phyloP scores from a whole-genome alignment of 2,113 vertebrate species.

The Amphiprion ocellaris region DNA sequence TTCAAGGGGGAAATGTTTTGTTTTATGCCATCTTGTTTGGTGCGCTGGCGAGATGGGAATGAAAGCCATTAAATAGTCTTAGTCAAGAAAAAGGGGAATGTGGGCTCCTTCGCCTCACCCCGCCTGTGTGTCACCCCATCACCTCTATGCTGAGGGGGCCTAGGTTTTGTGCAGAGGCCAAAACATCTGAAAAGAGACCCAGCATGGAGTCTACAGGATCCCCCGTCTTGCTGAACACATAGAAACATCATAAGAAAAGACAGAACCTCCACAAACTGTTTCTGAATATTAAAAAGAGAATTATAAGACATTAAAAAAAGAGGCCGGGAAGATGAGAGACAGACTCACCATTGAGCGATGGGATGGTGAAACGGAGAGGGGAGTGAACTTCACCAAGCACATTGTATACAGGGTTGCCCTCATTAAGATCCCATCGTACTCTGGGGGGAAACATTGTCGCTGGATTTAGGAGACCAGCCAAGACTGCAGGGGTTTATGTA shows the following conservation, averaged over 20 bases:
- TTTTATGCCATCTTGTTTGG: constrained; percentile 77
- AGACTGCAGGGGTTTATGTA: constrained; percentile 63
- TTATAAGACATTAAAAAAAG: constrained; percentile 46
- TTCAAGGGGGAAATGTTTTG: constrained; percentile 73
- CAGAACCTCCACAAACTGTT: constrained; percentile 72
- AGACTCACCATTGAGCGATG: constrained; percentile 58
- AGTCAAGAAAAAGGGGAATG: constrained; percentile 69
- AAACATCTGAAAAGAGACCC: constrained; percentile 75
- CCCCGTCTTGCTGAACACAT: constrained; percentile 58
- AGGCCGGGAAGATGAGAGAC: constrained; percentile 64
- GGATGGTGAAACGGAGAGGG: constrained; percentile 54
- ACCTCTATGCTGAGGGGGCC: constrained; percentile 69
- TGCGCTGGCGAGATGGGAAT: constrained; percentile 67
- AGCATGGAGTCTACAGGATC: constrained; percentile 76
- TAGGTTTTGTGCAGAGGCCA: constrained; percentile 76
- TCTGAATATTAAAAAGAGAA: constrained; percentile 82
- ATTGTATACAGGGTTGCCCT: constrained; percentile 66
- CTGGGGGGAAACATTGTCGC: constrained; percentile 57
- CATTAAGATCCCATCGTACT: constrained; percentile 74
- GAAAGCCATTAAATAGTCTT: constrained; percentile 83
- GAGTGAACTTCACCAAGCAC: constrained; percentile 56
- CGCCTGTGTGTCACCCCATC: constrained; percentile 67
- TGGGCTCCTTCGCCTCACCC: constrained; percentile 58
- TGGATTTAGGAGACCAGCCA: constrained; percentile 64
- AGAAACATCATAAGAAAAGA: constrained; percentile 78